These are phyloP conservation scores for Oceanodroma tethys DNA, from an alignment of 2,113 vertebrate species.

Conservation along the genomic window DNA sequence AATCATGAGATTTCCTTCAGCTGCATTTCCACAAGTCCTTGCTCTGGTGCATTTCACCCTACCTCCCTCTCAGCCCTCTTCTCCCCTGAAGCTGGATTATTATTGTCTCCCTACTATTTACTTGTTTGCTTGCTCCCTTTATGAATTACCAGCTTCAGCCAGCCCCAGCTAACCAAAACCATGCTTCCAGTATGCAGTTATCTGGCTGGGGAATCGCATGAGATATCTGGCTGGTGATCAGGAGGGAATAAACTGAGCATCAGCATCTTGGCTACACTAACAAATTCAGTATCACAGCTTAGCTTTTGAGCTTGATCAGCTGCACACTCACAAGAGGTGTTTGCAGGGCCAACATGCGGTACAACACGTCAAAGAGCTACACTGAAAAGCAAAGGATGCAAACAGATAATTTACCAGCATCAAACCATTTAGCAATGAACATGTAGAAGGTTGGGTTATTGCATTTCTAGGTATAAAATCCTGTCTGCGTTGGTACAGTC, in stretches of 20 bases:
- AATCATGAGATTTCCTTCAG: background rate
- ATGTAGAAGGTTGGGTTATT: background rate
- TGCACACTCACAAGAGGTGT: background rate
- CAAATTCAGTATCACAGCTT: background rate
- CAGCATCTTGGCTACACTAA: background rate
- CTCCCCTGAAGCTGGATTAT: background rate
- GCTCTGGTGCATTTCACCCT: background rate
- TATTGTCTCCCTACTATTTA: background rate
- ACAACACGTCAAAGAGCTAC: background rate
- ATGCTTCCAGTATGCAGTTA: background rate
- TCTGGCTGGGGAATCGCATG: background rate
- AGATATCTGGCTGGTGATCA: background rate
- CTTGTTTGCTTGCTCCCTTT: background rate
- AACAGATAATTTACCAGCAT: background rate
- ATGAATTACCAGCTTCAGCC: background rate
- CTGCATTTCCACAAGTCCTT: background rate
- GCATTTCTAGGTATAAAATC: background rate
- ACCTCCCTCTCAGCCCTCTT: background rate
- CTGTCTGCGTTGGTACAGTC: background rate
- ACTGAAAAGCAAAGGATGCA: background rate
- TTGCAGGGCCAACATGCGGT: background rate
- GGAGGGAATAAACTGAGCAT: background rate
- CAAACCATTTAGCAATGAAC: background rate
- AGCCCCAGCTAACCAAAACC: background rate
- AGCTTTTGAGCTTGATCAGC: background rate